Evolutionary conservation across 2,797 vertebrate species (phyloP).

Genomic region (Sylvilagus floridanus): DNA sequence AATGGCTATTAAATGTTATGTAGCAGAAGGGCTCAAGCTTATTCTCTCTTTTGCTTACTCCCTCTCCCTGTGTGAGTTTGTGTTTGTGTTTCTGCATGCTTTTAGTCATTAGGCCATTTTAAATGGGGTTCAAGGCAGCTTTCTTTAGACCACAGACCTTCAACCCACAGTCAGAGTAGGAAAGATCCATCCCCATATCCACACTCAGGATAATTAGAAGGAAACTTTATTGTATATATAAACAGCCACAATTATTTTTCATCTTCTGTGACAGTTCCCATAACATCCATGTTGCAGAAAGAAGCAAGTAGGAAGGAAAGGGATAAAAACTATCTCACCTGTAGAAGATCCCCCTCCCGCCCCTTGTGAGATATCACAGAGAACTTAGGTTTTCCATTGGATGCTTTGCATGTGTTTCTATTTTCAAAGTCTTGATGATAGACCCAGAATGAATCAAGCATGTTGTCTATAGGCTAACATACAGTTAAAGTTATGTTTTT

Average conservation of each 20-base stretch:
- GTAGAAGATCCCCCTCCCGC: not conserved
- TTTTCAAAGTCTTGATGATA: not conserved
- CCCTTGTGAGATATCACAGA: not conserved
- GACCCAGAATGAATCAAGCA: not conserved
- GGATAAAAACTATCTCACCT: not conserved
- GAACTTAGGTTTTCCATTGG: not conserved
- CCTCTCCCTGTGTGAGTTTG: not conserved
- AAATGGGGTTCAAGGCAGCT: not conserved
- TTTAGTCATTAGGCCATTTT: constrained; percentile 4
- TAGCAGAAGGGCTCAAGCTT: constrained; percentile 67
- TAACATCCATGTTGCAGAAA: not conserved
- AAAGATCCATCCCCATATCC: not conserved
- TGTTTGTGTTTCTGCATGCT: accelerated
- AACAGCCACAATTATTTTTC: not conserved
- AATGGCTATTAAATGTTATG: constrained; percentile 79
- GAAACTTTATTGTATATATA: not conserved
- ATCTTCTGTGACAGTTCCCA: not conserved
- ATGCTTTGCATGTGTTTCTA: not conserved
- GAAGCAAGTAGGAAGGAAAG: not conserved
- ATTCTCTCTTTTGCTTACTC: not conserved
- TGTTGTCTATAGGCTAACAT: not conserved
- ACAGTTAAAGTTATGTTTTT: not conserved
- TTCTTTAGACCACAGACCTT: not conserved
- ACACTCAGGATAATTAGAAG: not conserved
- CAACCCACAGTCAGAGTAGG: not conserved